A percentile compares a stretch with the other conserved stretches of the same genome.
Evolutionary conservation across 2,888 invertebrate species (phyloP).

Genomic region (Amiota communis): DNA sequence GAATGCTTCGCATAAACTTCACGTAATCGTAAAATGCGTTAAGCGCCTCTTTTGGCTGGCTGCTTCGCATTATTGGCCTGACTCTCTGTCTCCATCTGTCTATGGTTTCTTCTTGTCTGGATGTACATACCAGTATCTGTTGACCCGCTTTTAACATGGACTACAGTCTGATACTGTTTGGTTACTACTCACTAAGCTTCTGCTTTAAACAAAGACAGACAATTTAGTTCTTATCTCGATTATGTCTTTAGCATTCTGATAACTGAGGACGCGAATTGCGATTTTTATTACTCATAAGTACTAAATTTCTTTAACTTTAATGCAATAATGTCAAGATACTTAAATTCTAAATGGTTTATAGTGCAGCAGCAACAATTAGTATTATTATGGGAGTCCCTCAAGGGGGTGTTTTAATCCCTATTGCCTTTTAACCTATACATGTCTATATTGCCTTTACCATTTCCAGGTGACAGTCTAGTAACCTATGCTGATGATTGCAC

Average conservation of each 20-base stretch:
- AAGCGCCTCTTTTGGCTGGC: slow-evolving; percentile 44
- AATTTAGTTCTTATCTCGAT: slow-evolving; percentile 61
- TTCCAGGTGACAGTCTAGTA: too few relatives aligned
- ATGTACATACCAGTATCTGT: slow-evolving; percentile 7
- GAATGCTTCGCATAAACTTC: slow-evolving; percentile 47
- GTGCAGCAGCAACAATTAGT: too few relatives aligned
- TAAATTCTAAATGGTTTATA: too few relatives aligned
- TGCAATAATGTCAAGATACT: too few relatives aligned
- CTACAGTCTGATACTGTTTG: neutral
- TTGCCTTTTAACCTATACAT: too few relatives aligned
- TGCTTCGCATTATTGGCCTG: slow-evolving; percentile 46
- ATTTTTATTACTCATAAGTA: slow-evolving; percentile 45
- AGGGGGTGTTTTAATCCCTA: too few relatives aligned
- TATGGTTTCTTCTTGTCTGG: slow-evolving; percentile 3
- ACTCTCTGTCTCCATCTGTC: slow-evolving; percentile 21
- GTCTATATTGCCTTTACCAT: too few relatives aligned
- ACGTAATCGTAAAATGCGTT: slow-evolving; percentile 45
- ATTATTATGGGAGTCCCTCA: too few relatives aligned
- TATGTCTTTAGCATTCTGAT: slow-evolving; percentile 67
- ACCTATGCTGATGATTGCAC: too few relatives aligned
- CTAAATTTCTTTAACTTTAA: too few relatives aligned
- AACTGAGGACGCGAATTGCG: slow-evolving; percentile 66
- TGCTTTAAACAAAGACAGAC: slow-evolving; percentile 36
- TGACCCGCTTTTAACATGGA: slow-evolving; percentile 29
- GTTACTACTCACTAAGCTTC: slow-evolving; percentile 33